phyloP scores from a whole-genome alignment of 1,140 invertebrate species.

The Helicoverpa zea region DNA sequence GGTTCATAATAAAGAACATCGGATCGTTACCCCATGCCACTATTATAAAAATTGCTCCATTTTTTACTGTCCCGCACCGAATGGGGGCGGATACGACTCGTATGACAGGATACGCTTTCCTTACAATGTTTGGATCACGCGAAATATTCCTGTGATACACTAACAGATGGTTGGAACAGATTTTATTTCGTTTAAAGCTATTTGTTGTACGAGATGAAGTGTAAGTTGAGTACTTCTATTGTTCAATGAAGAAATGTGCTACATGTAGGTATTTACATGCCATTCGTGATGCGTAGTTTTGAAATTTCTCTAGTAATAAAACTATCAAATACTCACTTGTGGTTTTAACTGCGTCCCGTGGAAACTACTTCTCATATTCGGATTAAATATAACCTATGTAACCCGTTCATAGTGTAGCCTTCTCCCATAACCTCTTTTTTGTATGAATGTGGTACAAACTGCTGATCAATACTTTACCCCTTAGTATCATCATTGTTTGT shows the following conservation, averaged over 20 bases:
- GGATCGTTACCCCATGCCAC: slow-evolving; percentile 69
- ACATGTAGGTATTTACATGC: too few species aligned
- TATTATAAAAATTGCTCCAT: slow-evolving; percentile 85
- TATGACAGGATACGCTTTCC: slow-evolving; percentile 84
- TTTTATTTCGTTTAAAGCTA: slow-evolving; percentile 40
- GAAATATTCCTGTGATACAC: slow-evolving; percentile 74
- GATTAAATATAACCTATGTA: too few species aligned
- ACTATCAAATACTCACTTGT: too few species aligned
- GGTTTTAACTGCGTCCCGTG: too few species aligned
- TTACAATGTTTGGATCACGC: slow-evolving; percentile 72
- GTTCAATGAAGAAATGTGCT: not conserved
- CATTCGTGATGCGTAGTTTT: too few species aligned
- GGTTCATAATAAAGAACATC: slow-evolving; percentile 81
- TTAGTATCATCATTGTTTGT: too few species aligned
- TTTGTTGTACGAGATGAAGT: not conserved
- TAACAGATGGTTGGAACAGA: slow-evolving; percentile 67
- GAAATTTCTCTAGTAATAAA: too few species aligned
- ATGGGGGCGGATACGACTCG: slow-evolving; percentile 81
- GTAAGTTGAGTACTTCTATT: not conserved
- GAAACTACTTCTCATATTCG: too few species aligned
- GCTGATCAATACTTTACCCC: too few species aligned
- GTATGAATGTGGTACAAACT: too few species aligned
- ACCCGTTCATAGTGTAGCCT: too few species aligned
- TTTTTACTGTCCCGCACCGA: slow-evolving; percentile 80
- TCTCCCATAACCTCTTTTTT: too few species aligned